Evolutionary conservation across 2,797 vertebrate genomes (phyloP).

Genomic region (Periophthalmus magnuspinnatus): DNA sequence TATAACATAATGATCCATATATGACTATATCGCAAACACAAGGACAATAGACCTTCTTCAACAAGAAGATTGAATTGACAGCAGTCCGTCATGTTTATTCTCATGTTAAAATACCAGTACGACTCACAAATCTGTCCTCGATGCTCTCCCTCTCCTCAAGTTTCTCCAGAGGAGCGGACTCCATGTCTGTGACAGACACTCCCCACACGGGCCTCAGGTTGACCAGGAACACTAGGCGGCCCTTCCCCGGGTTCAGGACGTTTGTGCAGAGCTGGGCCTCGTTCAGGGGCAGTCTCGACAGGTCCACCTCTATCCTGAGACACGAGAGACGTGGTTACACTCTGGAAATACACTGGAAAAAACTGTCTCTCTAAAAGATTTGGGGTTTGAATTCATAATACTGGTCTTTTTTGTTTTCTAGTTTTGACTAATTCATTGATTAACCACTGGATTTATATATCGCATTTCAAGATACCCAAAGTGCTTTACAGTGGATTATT

Average conservation of each 20-base stretch:
- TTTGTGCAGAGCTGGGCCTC: conserved; percentile 83
- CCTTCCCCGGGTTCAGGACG: conserved; percentile 80
- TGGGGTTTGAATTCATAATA: too few species aligned
- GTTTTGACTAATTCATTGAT: too few species aligned
- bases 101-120: background rate
- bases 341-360: too few species aligned
- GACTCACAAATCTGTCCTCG: conserved; percentile 85
- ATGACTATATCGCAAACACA: too few species aligned
- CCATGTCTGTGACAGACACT: conserved; percentile 86
- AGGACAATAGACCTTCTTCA: too few species aligned
- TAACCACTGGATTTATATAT: too few species aligned
- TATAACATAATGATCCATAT: too few species aligned
- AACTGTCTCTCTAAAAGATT: too few species aligned
- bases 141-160: conserved; percentile 75
- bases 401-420: too few species aligned
- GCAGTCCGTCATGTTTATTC: background rate
- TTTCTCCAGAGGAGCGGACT: conserved; percentile 82
- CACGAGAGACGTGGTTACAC: conserved; percentile 30
- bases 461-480: too few species aligned
- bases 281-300: conserved; percentile 76
- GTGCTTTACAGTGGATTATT: too few species aligned
- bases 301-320: conserved; percentile 87
- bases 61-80: too few species aligned
- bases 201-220: conserved; percentile 83
- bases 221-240: conserved; percentile 84